Evolutionary conservation across 2,888 invertebrate genomes (phyloP).

Genomic region (Galerucella nymphaeae): DNA sequence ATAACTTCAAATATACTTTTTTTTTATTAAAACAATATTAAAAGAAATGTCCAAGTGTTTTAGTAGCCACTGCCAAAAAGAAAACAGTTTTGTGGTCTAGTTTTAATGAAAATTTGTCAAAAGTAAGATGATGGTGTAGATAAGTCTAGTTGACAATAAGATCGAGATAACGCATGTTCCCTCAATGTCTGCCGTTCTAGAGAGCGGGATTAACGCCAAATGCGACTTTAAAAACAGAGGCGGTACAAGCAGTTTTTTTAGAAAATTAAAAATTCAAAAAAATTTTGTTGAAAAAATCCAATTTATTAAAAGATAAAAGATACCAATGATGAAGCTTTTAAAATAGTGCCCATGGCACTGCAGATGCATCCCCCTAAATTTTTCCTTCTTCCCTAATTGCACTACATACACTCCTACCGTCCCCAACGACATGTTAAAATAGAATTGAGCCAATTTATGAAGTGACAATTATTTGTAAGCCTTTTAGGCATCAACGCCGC

Average conservation of each 20-base stretch:
- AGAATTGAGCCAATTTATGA: constrained; percentile 63
- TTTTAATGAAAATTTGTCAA: constrained; percentile 52
- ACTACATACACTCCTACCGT: constrained; percentile 29
- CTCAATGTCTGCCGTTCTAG: constrained; percentile 33
- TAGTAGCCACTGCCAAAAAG: constrained; percentile 25
- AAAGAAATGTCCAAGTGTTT: background rate
- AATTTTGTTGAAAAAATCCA: background rate
- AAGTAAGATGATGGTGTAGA: constrained; percentile 46
- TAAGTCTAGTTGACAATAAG: constrained; percentile 50
- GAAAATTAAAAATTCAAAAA: constrained; percentile 4
- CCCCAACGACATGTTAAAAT: constrained; percentile 58
- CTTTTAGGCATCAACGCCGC: constrained; percentile 45
- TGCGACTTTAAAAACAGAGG: constrained; percentile 9
- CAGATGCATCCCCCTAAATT: constrained; percentile 3
- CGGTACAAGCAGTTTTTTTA: background rate
- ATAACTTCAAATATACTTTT: too few relatives aligned
- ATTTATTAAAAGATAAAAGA: too few relatives aligned
- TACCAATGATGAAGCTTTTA: too few relatives aligned
- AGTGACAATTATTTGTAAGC: constrained; percentile 62
- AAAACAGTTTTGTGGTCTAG: constrained; percentile 42
- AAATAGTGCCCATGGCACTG: background rate
- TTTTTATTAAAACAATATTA: too few relatives aligned
- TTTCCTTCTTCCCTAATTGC: constrained; percentile 40
- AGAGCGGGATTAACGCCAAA: constrained; percentile 45
- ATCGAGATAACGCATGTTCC: constrained; percentile 49